These are phyloP conservation scores for Esox lucius DNA, from an alignment of 2,797 vertebrate species.

Conservation along the genomic window DNA sequence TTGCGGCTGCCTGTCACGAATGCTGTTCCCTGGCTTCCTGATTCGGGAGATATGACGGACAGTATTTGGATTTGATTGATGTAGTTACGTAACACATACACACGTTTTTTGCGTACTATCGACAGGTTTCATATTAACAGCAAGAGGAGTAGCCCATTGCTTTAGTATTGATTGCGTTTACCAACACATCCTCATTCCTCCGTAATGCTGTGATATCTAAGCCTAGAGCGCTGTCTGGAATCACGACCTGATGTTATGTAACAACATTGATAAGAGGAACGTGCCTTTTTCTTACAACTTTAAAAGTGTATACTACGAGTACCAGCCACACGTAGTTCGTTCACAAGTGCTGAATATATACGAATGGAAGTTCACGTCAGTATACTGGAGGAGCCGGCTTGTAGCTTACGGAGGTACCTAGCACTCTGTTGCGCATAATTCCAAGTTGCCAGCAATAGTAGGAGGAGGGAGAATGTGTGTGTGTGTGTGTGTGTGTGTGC, in stretches of 20 bases:
- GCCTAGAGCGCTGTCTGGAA: not conserved
- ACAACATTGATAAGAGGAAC: not conserved
- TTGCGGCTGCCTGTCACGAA: conserved; percentile 11
- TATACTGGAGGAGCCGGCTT: not conserved
- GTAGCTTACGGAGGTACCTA: not conserved
- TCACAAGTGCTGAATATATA: not conserved
- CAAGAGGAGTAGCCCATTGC: too few species aligned
- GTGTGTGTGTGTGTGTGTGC: not conserved
- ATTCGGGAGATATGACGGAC: conserved; percentile 10
- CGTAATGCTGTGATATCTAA: not conserved
- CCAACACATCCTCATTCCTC: not conserved
- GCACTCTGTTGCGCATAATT: not conserved
- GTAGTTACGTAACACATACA: conserved; percentile 8
- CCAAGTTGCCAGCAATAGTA: conserved; percentile 1
- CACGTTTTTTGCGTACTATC: not conserved
- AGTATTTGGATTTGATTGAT: conserved; percentile 29
- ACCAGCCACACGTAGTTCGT: not conserved
- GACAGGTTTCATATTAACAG: not conserved
- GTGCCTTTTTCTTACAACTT: not conserved
- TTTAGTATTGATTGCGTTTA: not conserved
- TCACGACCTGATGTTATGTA: conserved; percentile 12
- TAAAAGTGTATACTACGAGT: not conserved
- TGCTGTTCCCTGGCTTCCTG: conserved; percentile 23
- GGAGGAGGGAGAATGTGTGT: not conserved
- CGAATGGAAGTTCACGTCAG: not conserved